phyloP scores from a whole-genome alignment of 2,113 vertebrate species.

The Corynorhinus townsendii region DNA sequence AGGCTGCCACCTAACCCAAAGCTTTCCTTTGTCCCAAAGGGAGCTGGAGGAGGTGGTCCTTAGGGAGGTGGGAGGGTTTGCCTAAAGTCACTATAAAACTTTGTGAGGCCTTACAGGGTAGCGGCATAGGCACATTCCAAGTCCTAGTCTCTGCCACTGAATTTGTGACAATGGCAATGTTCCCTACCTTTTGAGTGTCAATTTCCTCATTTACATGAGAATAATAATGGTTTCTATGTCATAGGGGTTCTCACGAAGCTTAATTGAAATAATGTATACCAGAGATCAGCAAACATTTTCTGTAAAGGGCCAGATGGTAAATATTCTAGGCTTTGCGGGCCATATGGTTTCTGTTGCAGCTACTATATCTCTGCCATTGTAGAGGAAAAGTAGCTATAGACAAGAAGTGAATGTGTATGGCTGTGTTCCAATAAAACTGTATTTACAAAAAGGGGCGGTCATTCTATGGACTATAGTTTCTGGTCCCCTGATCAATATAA shows the following conservation, averaged over 20 bases:
- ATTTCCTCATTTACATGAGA: not conserved
- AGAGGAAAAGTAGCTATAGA: not conserved
- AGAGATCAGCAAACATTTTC: not conserved
- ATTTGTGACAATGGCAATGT: not conserved
- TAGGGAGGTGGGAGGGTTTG: not conserved
- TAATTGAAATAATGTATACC: not conserved
- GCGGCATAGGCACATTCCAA: not conserved
- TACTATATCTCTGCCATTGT: not conserved
- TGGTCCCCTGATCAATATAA: not conserved
- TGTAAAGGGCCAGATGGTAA: not conserved
- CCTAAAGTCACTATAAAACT: not conserved
- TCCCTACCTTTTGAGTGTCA: not conserved
- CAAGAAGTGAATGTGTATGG: not conserved
- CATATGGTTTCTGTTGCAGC: not conserved
- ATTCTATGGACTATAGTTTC: not conserved
- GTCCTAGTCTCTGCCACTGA: too few species aligned
- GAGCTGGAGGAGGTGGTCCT: too few species aligned
- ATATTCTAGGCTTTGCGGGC: not conserved
- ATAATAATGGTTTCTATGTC: not conserved
- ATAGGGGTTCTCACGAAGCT: not conserved
- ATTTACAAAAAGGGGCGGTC: not conserved
- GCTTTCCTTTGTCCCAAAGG: not conserved
- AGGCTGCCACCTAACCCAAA: not conserved
- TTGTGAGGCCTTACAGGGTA: fast-evolving
- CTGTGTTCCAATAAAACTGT: not conserved